Base-by-base conservation (phyloP, 2,888 invertebrate species). In the Pyrocoelia pectoralis region DNA sequence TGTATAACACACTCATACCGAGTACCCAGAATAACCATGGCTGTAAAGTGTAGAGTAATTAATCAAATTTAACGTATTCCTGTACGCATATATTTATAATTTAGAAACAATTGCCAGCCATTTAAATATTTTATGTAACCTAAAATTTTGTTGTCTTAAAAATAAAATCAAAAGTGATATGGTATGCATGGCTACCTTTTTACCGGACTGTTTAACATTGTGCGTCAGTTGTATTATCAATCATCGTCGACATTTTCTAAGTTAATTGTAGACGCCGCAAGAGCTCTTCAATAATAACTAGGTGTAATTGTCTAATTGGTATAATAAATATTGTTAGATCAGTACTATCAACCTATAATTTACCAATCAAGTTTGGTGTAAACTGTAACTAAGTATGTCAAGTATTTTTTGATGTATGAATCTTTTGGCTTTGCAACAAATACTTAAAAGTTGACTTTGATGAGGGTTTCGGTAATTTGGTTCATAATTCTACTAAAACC, bases 281-380 rank as follows among this genome's bases (percentile, higher is more conserved):
- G 38, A 51, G 13, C 48, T 65, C 51, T 54, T 56, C 49, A n/a
- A 58, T 58, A 65, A 65, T 65, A 54, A 48, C 58, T 61, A 58
- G 61, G 65, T 65, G 65, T 65, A 65, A 65, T 65, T 65, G 65
- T 65, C 61, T 65, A 65, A 65, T 65, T 65, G 65, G 46, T 13
- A 46, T 61, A 61, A 65, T 65, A 65, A 65, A 65, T 65, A 65
- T 61, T 65, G 61, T 18, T 61, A 65, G 61, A 58, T 58, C 61
- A 65, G 48, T n/a, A 15, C 13, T 51, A 19, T 53, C 17, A 65
- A 43, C 58, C 46, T 61, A 43, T 65, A 65, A 65, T 65, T 58
- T 65, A 54, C 65, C 60, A 65, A 61, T 61, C 61, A 58, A 46
- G 48, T 48, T 46, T 43, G 61, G 60, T 57, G 61, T 65, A 65